Conservation (phyloP, 2,888 invertebrate genomes). For the Gari tellinella region DNA sequence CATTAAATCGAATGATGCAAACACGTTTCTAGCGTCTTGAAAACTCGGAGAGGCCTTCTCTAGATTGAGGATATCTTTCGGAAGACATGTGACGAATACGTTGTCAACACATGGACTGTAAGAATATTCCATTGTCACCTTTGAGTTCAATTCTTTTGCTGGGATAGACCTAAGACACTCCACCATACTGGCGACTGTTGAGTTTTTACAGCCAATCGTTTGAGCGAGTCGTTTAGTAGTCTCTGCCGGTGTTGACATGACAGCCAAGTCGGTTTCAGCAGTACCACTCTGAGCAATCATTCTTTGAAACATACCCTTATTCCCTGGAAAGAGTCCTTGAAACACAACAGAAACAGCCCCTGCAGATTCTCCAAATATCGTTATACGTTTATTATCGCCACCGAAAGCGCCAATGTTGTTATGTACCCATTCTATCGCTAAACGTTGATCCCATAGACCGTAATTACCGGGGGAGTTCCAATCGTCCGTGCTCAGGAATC, state of each 20-base stretch:
- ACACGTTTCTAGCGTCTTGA: conserved; percentile 30
- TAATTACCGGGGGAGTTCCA: conserved; percentile 38
- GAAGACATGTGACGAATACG: conserved; percentile 37
- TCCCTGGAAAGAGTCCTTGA: conserved; percentile 52
- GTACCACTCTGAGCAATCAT: conserved; percentile 45
- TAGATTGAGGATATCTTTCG: conserved; percentile 27
- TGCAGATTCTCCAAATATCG: conserved; percentile 56
- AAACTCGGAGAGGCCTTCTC: conserved; percentile 14
- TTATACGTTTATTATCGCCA: conserved; percentile 41
- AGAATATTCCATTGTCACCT: not conserved
- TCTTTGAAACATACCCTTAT: conserved; percentile 31
- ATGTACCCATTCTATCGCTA: conserved; percentile 54
- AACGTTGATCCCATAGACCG: conserved; percentile 57
- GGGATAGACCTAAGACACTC: not conserved
- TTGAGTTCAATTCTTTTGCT: not conserved
- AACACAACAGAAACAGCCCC: conserved; percentile 39
- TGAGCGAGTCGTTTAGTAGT: conserved; percentile 1
- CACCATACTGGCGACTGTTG: not conserved
- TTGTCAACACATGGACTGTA: conserved; percentile 25
- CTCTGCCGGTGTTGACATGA: conserved; percentile 11
- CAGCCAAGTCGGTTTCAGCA: conserved; percentile 19
- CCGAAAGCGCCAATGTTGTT: conserved; percentile 43
- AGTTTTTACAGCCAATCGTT: not conserved
- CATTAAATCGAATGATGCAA: conserved; percentile 37
- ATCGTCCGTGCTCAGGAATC: conserved; percentile 39